A percentile compares a stretch with the other conserved stretches of the same genome.
Evolutionary conservation across 2,888 invertebrate genomes (phyloP).

Genomic region (Noctuana brunneofusca): DNA sequence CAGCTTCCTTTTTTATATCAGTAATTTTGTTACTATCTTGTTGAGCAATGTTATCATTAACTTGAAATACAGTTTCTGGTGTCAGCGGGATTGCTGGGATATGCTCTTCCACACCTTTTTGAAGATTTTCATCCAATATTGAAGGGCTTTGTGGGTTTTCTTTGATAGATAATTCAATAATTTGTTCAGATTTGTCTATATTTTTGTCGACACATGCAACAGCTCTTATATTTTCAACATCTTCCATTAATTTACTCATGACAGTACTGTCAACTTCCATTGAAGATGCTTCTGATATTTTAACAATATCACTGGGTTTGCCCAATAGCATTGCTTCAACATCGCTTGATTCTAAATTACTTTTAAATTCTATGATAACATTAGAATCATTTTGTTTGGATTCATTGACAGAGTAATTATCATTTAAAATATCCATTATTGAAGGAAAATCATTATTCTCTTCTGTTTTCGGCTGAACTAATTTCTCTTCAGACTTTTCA

Average conservation of each 20-base stretch:
- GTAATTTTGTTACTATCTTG: constrained; percentile 29
- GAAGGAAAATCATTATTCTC: constrained; percentile 72
- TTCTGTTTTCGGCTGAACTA: constrained; percentile 40
- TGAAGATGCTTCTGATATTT: constrained; percentile 43
- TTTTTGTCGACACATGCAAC: constrained; percentile 41
- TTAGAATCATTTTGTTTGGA: constrained; percentile 59
- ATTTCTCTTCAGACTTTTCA: constrained; percentile 56
- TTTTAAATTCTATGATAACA: constrained; percentile 54
- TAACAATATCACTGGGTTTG: constrained; percentile 48
- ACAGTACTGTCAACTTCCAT: constrained; percentile 64
- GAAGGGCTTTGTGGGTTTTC: constrained; percentile 70
- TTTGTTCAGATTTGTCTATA: constrained; percentile 40
- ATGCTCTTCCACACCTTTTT: constrained; percentile 68
- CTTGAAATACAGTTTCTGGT: not conserved
- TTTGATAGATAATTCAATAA: constrained; percentile 32
- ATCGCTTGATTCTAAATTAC: constrained; percentile 69
- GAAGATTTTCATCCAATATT: constrained; percentile 67
- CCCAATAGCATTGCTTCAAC: constrained; percentile 77
- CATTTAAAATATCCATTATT: constrained; percentile 78
- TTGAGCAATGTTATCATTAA: constrained; percentile 15
- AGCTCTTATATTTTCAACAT: constrained; percentile 51
- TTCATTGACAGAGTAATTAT: constrained; percentile 47
- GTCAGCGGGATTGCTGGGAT: constrained; percentile 45
- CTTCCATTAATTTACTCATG: constrained; percentile 54
- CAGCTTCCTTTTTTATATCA: constrained; percentile 18